Percentiles rank a stretch among this genome's conserved stretches.
Evolutionary conservation across 1,140 invertebrate genomes (phyloP).

Genomic region (Panulirus ornatus): DNA sequence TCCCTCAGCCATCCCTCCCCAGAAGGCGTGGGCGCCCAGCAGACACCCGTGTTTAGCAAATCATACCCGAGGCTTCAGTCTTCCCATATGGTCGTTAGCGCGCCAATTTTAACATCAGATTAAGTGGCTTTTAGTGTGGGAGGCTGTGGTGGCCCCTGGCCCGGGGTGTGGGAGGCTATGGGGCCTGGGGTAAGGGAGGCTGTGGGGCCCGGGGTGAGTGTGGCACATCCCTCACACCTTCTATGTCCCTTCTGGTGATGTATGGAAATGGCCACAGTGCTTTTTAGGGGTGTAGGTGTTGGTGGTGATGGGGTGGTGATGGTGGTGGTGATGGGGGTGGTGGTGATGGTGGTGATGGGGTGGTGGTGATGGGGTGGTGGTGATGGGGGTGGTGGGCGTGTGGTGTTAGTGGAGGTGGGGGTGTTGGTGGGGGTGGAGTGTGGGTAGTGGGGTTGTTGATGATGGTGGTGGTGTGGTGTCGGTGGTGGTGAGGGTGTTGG

Average conservation of each 20-base stretch:
- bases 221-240: too few species aligned
- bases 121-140: conserved; percentile 53
- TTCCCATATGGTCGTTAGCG: conserved; percentile 43
- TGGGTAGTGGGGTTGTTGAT: background rate
- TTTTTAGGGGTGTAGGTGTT: conserved; percentile 24
- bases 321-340: background rate
- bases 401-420: background rate
- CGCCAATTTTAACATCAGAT: conserved; percentile 52
- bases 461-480: background rate
- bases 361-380: background rate
- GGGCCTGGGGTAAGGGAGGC: background rate
- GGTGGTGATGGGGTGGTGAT: background rate
- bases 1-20: background rate
- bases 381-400: background rate
- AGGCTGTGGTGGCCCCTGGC: background rate
- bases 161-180: background rate
- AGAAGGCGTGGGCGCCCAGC: background rate
- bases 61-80: conserved; percentile 34
- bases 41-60: conserved; percentile 26
- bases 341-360: background rate
- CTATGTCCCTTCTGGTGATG: background rate
- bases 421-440: background rate
- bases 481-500: background rate
- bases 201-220: background rate
- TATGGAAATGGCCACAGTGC: conserved; percentile 27